These are phyloP conservation scores for Empidonax alnorum DNA, from an alignment of 2,113 vertebrate genomes.

Conservation along the genomic window DNA sequence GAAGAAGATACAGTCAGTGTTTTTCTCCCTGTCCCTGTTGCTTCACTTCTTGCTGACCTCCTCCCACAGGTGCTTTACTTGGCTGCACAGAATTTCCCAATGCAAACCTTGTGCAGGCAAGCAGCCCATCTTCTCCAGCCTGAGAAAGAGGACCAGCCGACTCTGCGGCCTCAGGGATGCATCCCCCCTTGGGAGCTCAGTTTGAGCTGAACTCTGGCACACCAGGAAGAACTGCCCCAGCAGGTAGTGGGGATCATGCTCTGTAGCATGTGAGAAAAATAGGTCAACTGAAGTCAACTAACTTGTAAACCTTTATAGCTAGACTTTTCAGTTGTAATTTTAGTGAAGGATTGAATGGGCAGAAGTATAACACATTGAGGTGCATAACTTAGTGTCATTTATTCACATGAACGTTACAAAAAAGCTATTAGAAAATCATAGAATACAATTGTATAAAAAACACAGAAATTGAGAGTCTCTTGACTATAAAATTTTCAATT, in stretches of 20 bases:
- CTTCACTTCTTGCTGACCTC: neutral
- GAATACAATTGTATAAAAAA: neutral
- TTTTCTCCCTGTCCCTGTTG: neutral
- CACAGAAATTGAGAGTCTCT: neutral
- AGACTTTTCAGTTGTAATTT: slow-evolving; percentile 31
- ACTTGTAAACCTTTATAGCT: neutral
- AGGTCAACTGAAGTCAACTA: neutral
- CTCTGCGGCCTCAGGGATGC: neutral
- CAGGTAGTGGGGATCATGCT: neutral
- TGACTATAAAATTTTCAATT: neutral
- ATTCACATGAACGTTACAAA: neutral
- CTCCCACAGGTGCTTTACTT: neutral
- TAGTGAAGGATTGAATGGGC: slow-evolving; percentile 4
- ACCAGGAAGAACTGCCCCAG: neutral
- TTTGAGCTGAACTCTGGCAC: neutral
- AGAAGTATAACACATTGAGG: neutral
- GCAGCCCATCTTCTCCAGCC: neutral
- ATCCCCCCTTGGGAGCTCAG: neutral
- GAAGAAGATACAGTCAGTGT: neutral
- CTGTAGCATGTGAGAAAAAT: neutral
- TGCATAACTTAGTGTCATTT: neutral
- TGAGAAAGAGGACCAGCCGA: accelerated
- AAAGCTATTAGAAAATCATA: slow-evolving; percentile 25
- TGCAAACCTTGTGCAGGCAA: neutral
- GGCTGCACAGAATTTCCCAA: neutral